Conservation (phyloP, 2,888 invertebrate species). For the Stenichneumon culpator region DNA sequence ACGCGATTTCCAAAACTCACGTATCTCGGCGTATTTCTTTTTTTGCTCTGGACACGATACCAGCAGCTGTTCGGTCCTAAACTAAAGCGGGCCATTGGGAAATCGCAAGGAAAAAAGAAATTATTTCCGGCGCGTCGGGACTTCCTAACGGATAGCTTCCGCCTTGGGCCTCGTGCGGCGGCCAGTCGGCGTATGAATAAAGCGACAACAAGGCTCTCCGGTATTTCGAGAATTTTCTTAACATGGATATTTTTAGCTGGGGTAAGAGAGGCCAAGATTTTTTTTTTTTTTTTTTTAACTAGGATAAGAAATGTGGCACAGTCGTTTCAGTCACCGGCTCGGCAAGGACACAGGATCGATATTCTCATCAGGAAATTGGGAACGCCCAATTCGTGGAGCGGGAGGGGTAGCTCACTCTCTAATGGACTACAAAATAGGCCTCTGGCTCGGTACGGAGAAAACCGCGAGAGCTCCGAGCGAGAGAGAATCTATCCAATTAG, state of each 20-base stretch:
- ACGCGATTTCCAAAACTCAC: too few relatives aligned
- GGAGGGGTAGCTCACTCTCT: not conserved
- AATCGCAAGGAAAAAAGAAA: not conserved
- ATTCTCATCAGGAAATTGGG: slow-evolving; percentile 54
- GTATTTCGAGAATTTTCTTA: not conserved
- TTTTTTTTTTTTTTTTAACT: not conserved
- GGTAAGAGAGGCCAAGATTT: not conserved
- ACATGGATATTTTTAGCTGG: not conserved
- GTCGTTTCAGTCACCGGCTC: slow-evolving; percentile 8
- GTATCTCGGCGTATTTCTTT: too few relatives aligned
- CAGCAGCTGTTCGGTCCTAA: too few relatives aligned
- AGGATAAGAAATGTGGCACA: slow-evolving; percentile 13
- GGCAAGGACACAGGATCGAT: slow-evolving; percentile 39
- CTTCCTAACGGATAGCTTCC: not conserved
- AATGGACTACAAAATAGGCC: slow-evolving; percentile 33
- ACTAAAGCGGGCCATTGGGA: not conserved
- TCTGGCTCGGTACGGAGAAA: slow-evolving; percentile 17
- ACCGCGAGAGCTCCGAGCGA: not conserved
- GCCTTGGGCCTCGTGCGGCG: not conserved
- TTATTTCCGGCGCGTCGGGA: not conserved
- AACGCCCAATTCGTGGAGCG: slow-evolving; percentile 28
- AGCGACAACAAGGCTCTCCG: not conserved
- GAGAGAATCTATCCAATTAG: slow-evolving; percentile 12
- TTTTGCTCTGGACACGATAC: too few relatives aligned
- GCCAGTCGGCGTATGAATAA: not conserved